Evolutionary conservation across 2,113 vertebrate genomes (phyloP).

Genomic region (Nannospalax galili): DNA sequence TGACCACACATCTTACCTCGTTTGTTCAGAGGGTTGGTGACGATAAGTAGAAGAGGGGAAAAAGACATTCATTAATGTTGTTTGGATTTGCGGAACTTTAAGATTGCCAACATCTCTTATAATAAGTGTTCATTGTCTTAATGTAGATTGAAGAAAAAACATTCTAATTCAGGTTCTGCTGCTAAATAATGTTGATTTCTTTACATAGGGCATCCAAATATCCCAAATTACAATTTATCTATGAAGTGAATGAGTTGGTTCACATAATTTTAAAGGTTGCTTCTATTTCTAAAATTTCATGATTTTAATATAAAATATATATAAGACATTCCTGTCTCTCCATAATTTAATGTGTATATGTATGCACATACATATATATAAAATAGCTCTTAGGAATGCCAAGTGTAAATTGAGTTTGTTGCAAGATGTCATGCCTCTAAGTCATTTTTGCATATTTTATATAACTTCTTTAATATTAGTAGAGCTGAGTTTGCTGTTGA

Average conservation of each 20-base stretch:
- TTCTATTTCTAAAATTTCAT: not conserved
- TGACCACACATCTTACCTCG: slow-evolving; percentile 57
- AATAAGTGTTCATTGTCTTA: not conserved
- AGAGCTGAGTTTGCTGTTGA: not conserved
- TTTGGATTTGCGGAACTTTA: not conserved
- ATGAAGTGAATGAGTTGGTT: not conserved
- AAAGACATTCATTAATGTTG: not conserved
- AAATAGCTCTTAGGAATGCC: not conserved
- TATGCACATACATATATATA: not conserved
- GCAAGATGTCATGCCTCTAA: slow-evolving; percentile 6
- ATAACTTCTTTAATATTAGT: not conserved
- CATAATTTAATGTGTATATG: not conserved
- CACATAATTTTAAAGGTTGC: not conserved
- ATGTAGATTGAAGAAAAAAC: not conserved
- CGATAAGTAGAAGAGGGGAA: not conserved
- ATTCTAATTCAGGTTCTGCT: not conserved
- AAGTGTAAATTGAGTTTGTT: slow-evolving; percentile 30
- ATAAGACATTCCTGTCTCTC: not conserved
- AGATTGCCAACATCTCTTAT: not conserved
- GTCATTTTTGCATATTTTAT: slow-evolving; percentile 21
- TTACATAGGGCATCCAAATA: not conserved
- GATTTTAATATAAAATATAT: not conserved
- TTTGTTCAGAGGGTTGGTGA: slow-evolving; percentile 67
- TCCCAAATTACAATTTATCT: not conserved
- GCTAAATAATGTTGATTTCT: not conserved